Evolutionary conservation across 2,797 vertebrate genomes (phyloP), one percentile per base, ranked within the genome.

Genomic region (Loriculus beryllinus): DNA sequence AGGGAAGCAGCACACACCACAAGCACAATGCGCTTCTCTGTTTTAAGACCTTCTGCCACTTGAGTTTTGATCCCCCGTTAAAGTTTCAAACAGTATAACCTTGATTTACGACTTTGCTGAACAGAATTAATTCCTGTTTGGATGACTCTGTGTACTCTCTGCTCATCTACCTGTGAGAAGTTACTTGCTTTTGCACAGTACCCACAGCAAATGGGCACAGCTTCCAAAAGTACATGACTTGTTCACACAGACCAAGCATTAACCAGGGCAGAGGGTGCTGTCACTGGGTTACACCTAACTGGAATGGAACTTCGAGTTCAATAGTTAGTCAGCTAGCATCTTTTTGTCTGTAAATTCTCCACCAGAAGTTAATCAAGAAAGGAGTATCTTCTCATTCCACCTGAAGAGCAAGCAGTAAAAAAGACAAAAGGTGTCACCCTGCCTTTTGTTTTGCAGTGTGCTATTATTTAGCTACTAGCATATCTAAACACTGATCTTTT

Each of bases 391-490:
- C 74, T 83, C 70, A 77, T 78, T 85, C 74, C 80, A 54, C 56
- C 35, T 80, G 88, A 93, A 94, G 22, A 85, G 45, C 76, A 96
- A 86, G 82, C 49, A 81, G 62, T 42, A 22, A 19, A 59, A 84
- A 81, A 85, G 85, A 88, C 83, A 88, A 89, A 95, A 96, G 95
- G 80, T 93, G 87, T 94, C 52, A 63, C 12, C 45, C 51, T 71
- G 63, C 67, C 75, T 64, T 77, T 60, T 74, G 78, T 82, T 94
- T 76, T 89, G 63, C 75, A 54, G 12, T 31, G 59, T 68, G 51
- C 65, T 91, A 22, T 86, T 92, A 54, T 91, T 93, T 81, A 76
- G 57, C 91, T 92, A 92, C 72, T 64, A 86, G 77, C 33, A 9
- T 95, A 95, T 94, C 94, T 89, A 83, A 83, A 76, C 13, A 54